Percentiles rank a stretch among this genome's conserved stretches.
phyloP scores from a whole-genome alignment of 1,140 invertebrate species.

The Trialeurodes vaporariorum region DNA sequence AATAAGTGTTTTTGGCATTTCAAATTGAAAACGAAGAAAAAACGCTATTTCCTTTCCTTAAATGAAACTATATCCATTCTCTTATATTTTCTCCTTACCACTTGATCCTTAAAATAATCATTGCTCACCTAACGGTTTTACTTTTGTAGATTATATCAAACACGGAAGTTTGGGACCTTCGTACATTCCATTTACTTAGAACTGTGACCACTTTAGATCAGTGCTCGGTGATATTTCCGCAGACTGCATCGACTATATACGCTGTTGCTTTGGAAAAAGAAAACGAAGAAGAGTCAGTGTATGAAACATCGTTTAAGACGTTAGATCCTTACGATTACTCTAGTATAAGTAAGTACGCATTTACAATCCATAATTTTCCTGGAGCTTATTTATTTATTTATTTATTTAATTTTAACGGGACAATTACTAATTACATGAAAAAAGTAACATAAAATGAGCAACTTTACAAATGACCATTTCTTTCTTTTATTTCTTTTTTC shows the following conservation, averaged over 20 bases:
- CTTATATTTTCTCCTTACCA: neutral
- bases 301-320: slow-evolving; percentile 83
- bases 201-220: slow-evolving; percentile 88
- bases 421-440: too few species aligned
- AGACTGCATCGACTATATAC: slow-evolving; percentile 52
- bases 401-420: too few species aligned
- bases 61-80: neutral
- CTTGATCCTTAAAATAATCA: neutral
- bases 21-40: too few species aligned
- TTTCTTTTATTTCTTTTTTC: too few species aligned
- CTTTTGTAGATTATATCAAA: slow-evolving; percentile 56
- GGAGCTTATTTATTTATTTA: slow-evolving; percentile 8
- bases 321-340: slow-evolving; percentile 89
- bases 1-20: too few species aligned
- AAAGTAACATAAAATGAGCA: too few species aligned
- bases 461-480: too few species aligned
- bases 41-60: neutral
- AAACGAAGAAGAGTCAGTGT: slow-evolving; percentile 49
- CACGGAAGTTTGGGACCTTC: slow-evolving; percentile 88
- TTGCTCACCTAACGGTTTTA: neutral
- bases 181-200: slow-evolving; percentile 85
- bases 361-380: slow-evolving; percentile 5
- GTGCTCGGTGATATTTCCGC: slow-evolving; percentile 61
- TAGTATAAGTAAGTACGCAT: slow-evolving; percentile 56
- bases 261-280: slow-evolving; percentile 49